These are phyloP conservation scores for Phyllostomus hastatus DNA, from an alignment of 2,113 vertebrate genomes.

Conservation along the genomic window DNA sequence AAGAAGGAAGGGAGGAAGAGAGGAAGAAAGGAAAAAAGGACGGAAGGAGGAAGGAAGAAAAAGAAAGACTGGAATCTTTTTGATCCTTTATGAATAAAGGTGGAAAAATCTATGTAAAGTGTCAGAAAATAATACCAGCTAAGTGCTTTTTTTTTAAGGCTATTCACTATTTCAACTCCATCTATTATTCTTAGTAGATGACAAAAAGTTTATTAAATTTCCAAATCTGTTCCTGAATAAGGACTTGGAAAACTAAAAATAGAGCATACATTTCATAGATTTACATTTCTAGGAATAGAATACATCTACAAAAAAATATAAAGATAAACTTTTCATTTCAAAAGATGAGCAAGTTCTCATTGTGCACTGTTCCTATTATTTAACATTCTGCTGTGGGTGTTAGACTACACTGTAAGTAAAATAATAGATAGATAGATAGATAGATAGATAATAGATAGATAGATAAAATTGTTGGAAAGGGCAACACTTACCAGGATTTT, in stretches of 20 bases:
- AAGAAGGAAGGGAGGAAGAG: not conserved
- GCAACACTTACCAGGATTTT: not conserved
- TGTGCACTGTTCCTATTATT: not conserved
- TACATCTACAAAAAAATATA: conserved; percentile 37
- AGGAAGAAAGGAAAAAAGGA: not conserved
- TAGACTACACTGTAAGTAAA: not conserved
- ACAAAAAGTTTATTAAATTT: conserved; percentile 55
- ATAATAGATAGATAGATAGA: not conserved
- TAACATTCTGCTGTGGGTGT: not conserved
- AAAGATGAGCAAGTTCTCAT: conserved; percentile 37
- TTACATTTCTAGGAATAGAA: conserved; percentile 35
- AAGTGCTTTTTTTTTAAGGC: not conserved
- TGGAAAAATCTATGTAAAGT: not conserved
- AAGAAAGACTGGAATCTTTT: not conserved
- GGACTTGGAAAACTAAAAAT: conserved; percentile 48
- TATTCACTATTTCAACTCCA: conserved; percentile 38
- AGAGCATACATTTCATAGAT: conserved; percentile 43
- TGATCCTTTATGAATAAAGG: not conserved
- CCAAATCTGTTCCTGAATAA: conserved; percentile 45
- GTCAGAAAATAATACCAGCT: not conserved
- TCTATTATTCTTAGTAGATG: conserved; percentile 45
- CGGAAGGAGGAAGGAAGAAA: not conserved
- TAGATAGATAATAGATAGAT: not conserved
- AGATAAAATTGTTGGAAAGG: not conserved
- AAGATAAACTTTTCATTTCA: conserved; percentile 51